Percentiles rank a stretch among this genome's conserved stretches.
Evolutionary conservation across 2,888 invertebrate species (phyloP).

Genomic region (Oithona nana): DNA sequence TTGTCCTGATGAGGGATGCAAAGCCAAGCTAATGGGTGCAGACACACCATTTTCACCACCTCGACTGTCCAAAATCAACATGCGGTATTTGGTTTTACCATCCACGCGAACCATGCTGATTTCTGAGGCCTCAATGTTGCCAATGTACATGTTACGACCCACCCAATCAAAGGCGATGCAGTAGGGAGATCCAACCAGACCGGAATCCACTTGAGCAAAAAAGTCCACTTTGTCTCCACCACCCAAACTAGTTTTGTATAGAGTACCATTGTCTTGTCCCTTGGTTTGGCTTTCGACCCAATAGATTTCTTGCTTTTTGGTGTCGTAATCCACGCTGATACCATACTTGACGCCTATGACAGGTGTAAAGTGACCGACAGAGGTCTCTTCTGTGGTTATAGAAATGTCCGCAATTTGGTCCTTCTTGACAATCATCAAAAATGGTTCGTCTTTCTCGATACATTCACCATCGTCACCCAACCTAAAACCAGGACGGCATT

Average conservation of each 20-base stretch:
- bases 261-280: conserved; percentile 57
- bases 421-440: conserved; percentile 70
- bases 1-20: conserved; percentile 54
- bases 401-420: conserved; percentile 72
- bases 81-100: conserved; percentile 59
- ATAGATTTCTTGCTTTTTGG: conserved; percentile 58
- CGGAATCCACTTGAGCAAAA: conserved; percentile 47
- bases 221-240: conserved; percentile 68
- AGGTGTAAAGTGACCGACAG: conserved; percentile 54
- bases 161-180: conserved; percentile 92
- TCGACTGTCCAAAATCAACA: conserved; percentile 71
- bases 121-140: conserved; percentile 69
- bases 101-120: conserved; percentile 46
- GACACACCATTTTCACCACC: conserved; percentile 68
- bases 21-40: conserved; percentile 61
- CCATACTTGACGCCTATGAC: conserved; percentile 74
- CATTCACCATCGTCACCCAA: conserved; percentile 44
- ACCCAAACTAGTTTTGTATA: conserved; percentile 60
- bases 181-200: conserved; percentile 76
- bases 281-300: conserved; percentile 59
- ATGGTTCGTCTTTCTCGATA: conserved; percentile 53
- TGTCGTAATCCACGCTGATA: conserved; percentile 75
- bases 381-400: conserved; percentile 49
- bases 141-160: conserved; percentile 80
- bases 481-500: conserved; percentile 73